Base-by-base conservation (phyloP, 2,113 vertebrate genomes). In the Poicephalus meyeri region DNA sequence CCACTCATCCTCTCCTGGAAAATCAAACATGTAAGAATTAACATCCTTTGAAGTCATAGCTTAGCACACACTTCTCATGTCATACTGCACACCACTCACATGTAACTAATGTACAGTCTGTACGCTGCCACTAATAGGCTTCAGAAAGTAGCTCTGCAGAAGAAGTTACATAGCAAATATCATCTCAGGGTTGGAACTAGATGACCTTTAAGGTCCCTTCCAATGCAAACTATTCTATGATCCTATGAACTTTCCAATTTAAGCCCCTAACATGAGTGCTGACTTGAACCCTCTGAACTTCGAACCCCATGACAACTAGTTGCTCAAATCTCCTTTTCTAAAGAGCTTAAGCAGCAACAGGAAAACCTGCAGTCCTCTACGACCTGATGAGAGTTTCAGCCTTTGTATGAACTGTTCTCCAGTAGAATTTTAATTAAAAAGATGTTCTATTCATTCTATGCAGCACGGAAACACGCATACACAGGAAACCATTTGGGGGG, bases 1-100 rank as follows among this genome's bases (percentile, higher is more conserved):
- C 99, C 99, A 99, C 70, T 97, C 98, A 0, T 99, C 99, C 25
- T 98, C 97, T 89, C 97, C 99, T 99, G 90, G 33, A 92, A 88
- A 81, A 56, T 7, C 50, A 91, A 49, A 82, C 0, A 0, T 9
- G 55, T 14, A 46, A 68, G 37, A 33, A 91, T 93, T 42, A 89
- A 41, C 2, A 33, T 14, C 31, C 47, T n/a, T 23, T 29, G 39
- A 53, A 64, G 63, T 63, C 0, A 0, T 0, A 71, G 60, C 41
- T 46, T 33, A 44, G 63, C 35, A 72, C 56, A 35, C 29, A 15
- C 21, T 74, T 55, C 35, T 50, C 1, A 0, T 0, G 1, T 58
- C 60, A 61, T 7, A 8, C 20, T 26, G 17, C 28, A 28, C 7
- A 10, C 31, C 29, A 35, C 72, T 65, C 64, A 5, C 7, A 11